Evolutionary conservation across 37 sponge, comb jelly and placozoan species (phyloP).

Genomic region (Oscarella lobularis): DNA sequence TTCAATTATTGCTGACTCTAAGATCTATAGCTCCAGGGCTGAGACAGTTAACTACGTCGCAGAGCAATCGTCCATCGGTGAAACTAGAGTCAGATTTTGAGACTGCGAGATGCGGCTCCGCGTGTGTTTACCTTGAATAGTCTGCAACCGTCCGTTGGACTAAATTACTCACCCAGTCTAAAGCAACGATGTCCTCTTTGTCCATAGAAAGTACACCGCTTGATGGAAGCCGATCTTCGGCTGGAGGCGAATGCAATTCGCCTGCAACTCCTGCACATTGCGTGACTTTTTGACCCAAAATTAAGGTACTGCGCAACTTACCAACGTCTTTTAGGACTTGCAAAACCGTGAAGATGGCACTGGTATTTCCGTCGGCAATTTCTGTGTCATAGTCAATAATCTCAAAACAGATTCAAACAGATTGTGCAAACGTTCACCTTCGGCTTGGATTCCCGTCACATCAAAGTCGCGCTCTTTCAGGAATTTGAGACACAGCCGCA

Average conservation of each 20-base stretch:
- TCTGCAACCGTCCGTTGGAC: conserved; percentile 23
- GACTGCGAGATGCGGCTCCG: not conserved
- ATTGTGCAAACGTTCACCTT: conserved; percentile 27
- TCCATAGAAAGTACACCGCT: too few species aligned
- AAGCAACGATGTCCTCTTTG: conserved; percentile 33
- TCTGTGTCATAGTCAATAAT: too few species aligned
- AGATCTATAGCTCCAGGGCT: conserved; percentile 15
- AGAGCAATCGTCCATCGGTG: conserved; percentile 47
- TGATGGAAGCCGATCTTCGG: too few species aligned
- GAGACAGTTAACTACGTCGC: conserved; percentile 25
- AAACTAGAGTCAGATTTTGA: conserved; percentile 18
- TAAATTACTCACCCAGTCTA: conserved; percentile 32
- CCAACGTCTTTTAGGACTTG: too few species aligned
- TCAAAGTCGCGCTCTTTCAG: conserved; percentile 17
- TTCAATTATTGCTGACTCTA: not conserved
- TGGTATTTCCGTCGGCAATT: too few species aligned
- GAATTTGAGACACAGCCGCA: conserved; percentile 23
- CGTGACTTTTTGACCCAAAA: too few species aligned
- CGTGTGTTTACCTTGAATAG: conserved; percentile 46
- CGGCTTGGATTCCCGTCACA: conserved; percentile 26
- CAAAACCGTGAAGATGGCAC: too few species aligned
- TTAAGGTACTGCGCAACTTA: too few species aligned
- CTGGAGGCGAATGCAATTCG: too few species aligned
- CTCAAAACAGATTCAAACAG: too few species aligned
- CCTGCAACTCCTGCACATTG: too few species aligned